Percentiles rank a stretch among this genome's conserved stretches.
Conservation (phyloP, 2,113 vertebrate genomes). For the Phaetusa simplex region DNA sequence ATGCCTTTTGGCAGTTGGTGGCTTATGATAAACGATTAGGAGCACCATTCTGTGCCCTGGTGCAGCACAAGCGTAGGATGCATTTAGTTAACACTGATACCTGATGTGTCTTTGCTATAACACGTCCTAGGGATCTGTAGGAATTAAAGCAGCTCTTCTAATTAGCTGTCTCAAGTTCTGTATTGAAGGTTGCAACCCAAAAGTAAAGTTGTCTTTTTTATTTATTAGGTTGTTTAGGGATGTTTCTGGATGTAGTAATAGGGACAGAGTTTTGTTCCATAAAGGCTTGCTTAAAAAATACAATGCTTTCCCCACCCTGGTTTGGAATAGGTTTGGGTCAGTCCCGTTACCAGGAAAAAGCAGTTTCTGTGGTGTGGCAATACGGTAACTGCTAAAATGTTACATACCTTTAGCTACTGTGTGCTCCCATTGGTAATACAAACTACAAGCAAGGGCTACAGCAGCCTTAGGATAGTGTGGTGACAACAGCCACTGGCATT, state of each 20-base stretch:
- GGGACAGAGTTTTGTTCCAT: not conserved
- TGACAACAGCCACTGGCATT: not conserved
- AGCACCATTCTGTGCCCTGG: not conserved
- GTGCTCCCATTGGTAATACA: not conserved
- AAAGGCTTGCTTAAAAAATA: not conserved
- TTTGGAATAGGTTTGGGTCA: not conserved
- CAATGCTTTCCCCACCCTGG: not conserved
- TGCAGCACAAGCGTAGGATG: not conserved
- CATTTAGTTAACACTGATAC: not conserved
- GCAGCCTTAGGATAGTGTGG: not conserved
- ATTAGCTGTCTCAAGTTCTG: not conserved
- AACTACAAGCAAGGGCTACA: not conserved
- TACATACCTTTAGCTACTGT: rapidly evolving
- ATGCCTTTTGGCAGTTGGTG: not conserved
- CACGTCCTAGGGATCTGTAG: not conserved
- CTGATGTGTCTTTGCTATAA: not conserved
- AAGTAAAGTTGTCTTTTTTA: not conserved
- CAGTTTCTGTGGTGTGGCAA: not conserved
- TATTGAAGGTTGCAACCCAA: not conserved
- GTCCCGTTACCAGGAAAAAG: rapidly evolving
- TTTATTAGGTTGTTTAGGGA: not conserved
- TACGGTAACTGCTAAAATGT: not conserved
- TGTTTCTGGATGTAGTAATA: not conserved
- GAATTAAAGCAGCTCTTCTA: not conserved
- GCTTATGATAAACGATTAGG: not conserved